Base-by-base conservation (phyloP, 2,888 invertebrate species). In the Clostera curtula region DNA sequence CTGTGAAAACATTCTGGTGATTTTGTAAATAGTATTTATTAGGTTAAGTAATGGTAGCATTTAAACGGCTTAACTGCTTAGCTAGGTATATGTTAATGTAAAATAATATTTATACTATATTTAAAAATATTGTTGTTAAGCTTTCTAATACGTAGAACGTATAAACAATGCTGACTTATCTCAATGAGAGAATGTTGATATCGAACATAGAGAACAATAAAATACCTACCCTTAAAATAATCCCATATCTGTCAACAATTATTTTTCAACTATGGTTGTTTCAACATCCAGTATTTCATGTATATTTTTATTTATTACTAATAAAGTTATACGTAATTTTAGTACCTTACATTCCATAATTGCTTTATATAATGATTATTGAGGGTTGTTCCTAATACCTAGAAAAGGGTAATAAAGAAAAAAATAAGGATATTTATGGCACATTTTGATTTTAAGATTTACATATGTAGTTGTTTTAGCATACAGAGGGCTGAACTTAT, bases 1-100 rank as follows among this genome's bases (percentile, higher is more conserved):
- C n/a, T n/a, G n/a, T n/a, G n/a, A 44, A 47, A 57, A 64, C 69
- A 69, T 80, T 83, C 79, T 80, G 80, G 83, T 77, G 77, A 74
- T 71, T 44, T 69, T 83, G 83, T 83, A 82, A 65, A 83, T 83
- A 83, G 71, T 80, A 82, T 80, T 82, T 80, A 79, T 79, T 82
- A 82, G 79, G 54, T 50, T 79, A 71, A 79, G 74, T 69, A 62
- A 76, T 57, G 63, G 57, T 80, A 82, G 80, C 70, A 72, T 75
- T 74, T 74, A 70, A 63, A 74, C 55, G 56, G 71, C 75, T 71
- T 79, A 71, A 70, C 59, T 69, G 77, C 80, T 76, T 79, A 75
- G 60, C 63, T 65, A n/a, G n/a, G n/a, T n/a, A 67, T 69, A 66
- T 70, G 68, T 60, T 76, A 77, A 72, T 82, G 83, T 83, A 82